phyloP scores from a whole-genome alignment of 2,797 vertebrate genomes.

The Xenops minutus region DNA sequence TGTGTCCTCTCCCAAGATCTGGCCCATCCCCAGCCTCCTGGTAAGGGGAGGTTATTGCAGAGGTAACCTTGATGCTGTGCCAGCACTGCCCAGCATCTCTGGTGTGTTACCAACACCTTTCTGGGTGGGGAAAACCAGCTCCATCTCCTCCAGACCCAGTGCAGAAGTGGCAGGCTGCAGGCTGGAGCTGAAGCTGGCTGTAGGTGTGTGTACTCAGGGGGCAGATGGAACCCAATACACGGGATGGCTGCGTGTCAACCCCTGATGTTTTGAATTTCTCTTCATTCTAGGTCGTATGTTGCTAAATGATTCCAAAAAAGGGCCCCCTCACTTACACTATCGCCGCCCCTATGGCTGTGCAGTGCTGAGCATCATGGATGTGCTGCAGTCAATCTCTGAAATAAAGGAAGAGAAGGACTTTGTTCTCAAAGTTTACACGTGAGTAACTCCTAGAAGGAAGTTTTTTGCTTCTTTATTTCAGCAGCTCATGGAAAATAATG shows the following conservation, averaged over 20 bases:
- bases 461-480: neutral
- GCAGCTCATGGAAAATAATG: neutral
- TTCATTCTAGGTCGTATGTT: conserved; percentile 89
- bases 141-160: neutral
- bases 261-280: neutral
- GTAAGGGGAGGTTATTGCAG: neutral
- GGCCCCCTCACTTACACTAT: conserved; percentile 92
- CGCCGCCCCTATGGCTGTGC: conserved; percentile 95
- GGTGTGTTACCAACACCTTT: neutral
- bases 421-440: conserved; percentile 99
- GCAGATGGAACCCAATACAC: rapidly evolving
- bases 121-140: neutral
- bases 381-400: conserved; percentile 93
- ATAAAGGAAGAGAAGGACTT: conserved; percentile 99
- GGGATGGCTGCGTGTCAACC: neutral
- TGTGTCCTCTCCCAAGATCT: neutral
- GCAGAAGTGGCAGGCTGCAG: neutral
- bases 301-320: conserved; percentile 97
- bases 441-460: conserved; percentile 70
- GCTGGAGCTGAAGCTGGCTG: neutral
- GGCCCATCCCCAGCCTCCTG: neutral
- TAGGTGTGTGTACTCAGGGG: neutral
- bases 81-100: neutral
- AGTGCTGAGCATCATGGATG: conserved; percentile 93
- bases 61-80: neutral